Percentiles rank a stretch among this genome's conserved stretches.
Evolutionary conservation across 2,888 invertebrate species (phyloP).

Genomic region (Drosophila yooni): DNA sequence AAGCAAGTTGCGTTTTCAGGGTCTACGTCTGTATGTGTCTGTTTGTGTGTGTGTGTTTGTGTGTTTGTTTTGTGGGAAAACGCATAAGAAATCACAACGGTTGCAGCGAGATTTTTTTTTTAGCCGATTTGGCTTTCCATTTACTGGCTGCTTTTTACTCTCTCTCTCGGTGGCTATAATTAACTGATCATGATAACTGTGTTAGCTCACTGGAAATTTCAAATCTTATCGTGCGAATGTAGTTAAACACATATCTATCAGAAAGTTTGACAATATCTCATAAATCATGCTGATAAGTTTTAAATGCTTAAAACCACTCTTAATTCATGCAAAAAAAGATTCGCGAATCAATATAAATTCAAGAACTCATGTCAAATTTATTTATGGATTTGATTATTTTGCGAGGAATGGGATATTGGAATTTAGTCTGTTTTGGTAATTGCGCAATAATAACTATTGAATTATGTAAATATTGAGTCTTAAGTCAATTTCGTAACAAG

Average conservation of each 20-base stretch:
- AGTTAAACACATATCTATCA: slow-evolving; percentile 2
- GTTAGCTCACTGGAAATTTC: slow-evolving; percentile 15
- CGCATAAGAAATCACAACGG: slow-evolving; percentile 56
- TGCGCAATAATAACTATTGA: not conserved
- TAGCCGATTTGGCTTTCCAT: slow-evolving; percentile 67
- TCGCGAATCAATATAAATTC: not conserved
- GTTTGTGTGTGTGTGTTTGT: slow-evolving; percentile 14
- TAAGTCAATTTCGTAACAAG: not conserved
- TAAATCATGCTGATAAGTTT: not conserved
- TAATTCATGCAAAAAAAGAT: not conserved
- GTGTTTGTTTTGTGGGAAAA: slow-evolving; percentile 53
- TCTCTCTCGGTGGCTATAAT: slow-evolving; percentile 58
- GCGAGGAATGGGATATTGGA: not conserved
- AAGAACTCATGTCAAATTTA: not conserved
- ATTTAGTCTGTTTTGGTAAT: too few relatives aligned
- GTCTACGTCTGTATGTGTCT: slow-evolving; percentile 13
- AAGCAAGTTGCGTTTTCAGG: slow-evolving; percentile 43
- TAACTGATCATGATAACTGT: slow-evolving; percentile 52
- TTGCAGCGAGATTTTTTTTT: slow-evolving; percentile 47
- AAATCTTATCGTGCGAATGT: slow-evolving; percentile 13
- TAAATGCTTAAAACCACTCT: not conserved
- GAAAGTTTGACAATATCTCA: not conserved
- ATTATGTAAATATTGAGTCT: not conserved
- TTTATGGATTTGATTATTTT: not conserved
- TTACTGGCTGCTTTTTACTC: slow-evolving; percentile 51